Percentiles rank a stretch among this genome's conserved stretches.
Conservation (phyloP, 2,888 invertebrate species). For the Lucinisca nassula region DNA sequence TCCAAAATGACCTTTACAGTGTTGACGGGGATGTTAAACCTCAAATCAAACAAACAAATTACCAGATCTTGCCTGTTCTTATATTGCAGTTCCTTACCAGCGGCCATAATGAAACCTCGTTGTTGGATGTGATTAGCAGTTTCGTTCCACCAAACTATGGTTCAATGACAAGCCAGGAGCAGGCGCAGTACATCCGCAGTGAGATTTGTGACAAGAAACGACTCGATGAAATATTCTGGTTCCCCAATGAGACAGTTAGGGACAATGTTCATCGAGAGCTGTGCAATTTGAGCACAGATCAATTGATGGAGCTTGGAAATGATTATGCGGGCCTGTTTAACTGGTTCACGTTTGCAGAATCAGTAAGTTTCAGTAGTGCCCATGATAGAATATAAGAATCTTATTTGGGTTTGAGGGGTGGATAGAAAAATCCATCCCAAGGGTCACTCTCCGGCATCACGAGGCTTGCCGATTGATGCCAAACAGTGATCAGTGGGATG, state of each 20-base stretch:
- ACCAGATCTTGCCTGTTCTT: too few species aligned
- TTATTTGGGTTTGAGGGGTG: too few species aligned
- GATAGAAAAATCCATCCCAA: too few species aligned
- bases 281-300: constrained; percentile 69
- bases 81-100: background rate
- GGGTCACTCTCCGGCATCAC: too few species aligned
- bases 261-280: constrained; percentile 71
- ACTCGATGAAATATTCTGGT: constrained; percentile 67
- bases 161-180: constrained; percentile 30
- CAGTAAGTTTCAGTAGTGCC: constrained; percentile 72
- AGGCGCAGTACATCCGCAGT: constrained; percentile 37
- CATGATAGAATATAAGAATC: too few species aligned
- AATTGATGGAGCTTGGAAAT: constrained; percentile 63
- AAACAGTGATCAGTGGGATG: too few species aligned
- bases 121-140: constrained; percentile 48
- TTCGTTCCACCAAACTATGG: constrained; percentile 43
- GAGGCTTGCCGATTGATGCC: too few species aligned
- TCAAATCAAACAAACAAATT: too few species aligned
- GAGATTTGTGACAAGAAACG: constrained; percentile 66
- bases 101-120: constrained; percentile 38
- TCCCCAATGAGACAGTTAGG: constrained; percentile 68
- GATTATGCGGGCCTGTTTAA: constrained; percentile 66
- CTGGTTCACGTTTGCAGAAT: constrained; percentile 31
- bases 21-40: too few species aligned
- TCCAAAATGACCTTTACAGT: too few species aligned